phyloP scores from a whole-genome alignment of 92 coral and sea anemone genomes.

The Palythoa grandiflora region DNA sequence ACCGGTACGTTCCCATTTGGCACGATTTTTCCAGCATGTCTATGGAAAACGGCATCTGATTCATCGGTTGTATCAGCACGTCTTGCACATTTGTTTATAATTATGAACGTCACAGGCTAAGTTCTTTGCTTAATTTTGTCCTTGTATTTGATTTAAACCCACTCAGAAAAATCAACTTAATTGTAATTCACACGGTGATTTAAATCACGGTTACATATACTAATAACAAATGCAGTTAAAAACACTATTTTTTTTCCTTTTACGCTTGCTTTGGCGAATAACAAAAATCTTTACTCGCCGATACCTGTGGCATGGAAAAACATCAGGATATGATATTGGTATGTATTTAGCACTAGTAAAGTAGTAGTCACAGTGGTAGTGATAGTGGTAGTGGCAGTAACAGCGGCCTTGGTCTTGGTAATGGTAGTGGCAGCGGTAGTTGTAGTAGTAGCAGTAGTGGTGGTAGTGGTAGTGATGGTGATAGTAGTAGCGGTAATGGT shows the following conservation, averaged over 20 bases:
- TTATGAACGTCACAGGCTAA: no score
- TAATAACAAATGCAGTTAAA: neutral
- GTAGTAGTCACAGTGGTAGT: neutral
- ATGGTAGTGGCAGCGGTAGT: neutral
- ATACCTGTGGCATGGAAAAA: neutral
- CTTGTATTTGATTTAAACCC: no score
- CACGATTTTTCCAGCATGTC: no score
- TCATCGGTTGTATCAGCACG: no score
- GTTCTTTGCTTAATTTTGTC: no score
- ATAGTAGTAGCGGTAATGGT: neutral
- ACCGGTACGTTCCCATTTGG: no score
- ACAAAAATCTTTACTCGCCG: neutral
- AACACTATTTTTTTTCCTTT: neutral
- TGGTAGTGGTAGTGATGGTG: neutral
- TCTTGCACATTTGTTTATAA: no score
- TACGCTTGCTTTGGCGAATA: neutral
- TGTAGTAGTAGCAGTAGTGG: neutral
- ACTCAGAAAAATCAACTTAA: no score
- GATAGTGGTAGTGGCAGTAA: neutral
- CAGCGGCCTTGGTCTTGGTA: neutral
- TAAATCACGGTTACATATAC: neutral
- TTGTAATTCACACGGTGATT: neutral
- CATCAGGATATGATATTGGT: conserved; percentile 42
- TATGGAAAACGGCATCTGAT: no score
- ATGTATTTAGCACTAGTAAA: neutral